phyloP scores from a whole-genome alignment of 2,888 invertebrate genomes.

The Nymphalis urticae region DNA sequence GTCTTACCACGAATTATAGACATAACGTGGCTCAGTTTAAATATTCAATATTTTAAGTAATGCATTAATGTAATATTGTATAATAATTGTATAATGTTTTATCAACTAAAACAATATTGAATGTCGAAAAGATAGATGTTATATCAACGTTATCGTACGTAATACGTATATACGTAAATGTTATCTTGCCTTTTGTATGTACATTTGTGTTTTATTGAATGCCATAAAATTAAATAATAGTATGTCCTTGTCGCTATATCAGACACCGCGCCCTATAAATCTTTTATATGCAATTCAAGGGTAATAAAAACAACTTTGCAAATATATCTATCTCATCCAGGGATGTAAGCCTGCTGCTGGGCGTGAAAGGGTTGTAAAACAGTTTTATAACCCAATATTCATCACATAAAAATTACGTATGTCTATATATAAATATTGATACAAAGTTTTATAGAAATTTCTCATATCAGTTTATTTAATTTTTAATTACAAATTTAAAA shows the following conservation, averaged over 20 bases:
- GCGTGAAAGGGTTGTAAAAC: slow-evolving; percentile 27
- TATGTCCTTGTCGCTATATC: slow-evolving; percentile 9
- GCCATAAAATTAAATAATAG: neutral
- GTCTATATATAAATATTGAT: neutral
- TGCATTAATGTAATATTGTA: too few relatives aligned
- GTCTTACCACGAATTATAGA: too few relatives aligned
- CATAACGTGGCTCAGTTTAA: too few relatives aligned
- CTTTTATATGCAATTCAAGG: slow-evolving; percentile 46
- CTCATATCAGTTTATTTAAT: neutral
- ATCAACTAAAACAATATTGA: too few relatives aligned
- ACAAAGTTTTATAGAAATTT: neutral
- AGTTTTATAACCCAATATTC: slow-evolving; percentile 28
- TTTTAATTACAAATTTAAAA: too few relatives aligned
- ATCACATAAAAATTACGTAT: slow-evolving; percentile 17
- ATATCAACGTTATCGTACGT: too few relatives aligned
- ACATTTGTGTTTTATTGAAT: neutral
- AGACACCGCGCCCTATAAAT: slow-evolving; percentile 22
- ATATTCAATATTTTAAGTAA: too few relatives aligned
- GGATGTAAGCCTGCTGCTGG: slow-evolving; percentile 29
- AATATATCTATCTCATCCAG: slow-evolving; percentile 39
- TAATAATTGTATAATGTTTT: too few relatives aligned
- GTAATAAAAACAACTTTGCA: slow-evolving; percentile 44
- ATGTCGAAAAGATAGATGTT: too few relatives aligned
- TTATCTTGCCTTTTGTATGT: neutral
- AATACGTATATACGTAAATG: too few relatives aligned